These are phyloP conservation scores for Bambusicola thoracicus DNA, from an alignment of 2,113 vertebrate species.

Conservation along the genomic window DNA sequence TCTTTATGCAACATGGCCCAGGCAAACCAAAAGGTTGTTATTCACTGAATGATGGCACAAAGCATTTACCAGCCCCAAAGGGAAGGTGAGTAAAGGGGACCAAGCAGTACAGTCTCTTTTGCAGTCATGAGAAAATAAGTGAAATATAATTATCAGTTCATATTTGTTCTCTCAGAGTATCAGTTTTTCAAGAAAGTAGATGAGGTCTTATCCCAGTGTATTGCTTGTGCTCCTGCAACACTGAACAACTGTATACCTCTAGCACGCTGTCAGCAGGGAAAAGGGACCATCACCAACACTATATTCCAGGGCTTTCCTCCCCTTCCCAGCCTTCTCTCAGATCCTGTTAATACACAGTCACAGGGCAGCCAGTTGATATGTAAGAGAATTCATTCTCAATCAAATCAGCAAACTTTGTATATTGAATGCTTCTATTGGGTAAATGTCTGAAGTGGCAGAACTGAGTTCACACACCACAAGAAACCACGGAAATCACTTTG, in stretches of 20 bases:
- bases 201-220: background rate
- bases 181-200: background rate
- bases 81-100: background rate
- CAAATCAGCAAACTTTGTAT: background rate
- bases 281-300: background rate
- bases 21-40: too few relatives aligned
- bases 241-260: accelerated
- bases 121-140: background rate
- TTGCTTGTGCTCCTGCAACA: background rate
- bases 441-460: background rate
- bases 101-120: background rate
- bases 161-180: background rate
- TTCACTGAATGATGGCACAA: background rate
- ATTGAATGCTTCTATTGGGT: background rate
- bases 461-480: background rate
- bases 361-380: background rate
- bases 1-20: too few relatives aligned
- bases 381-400: background rate
- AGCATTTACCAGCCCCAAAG: background rate
- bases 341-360: background rate
- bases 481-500: background rate
- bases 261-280: accelerated
- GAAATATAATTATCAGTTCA: background rate
- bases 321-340: background rate
- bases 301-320: background rate